Conservation (phyloP, 2,888 invertebrate genomes). For the Callinectes sapidus region DNA sequence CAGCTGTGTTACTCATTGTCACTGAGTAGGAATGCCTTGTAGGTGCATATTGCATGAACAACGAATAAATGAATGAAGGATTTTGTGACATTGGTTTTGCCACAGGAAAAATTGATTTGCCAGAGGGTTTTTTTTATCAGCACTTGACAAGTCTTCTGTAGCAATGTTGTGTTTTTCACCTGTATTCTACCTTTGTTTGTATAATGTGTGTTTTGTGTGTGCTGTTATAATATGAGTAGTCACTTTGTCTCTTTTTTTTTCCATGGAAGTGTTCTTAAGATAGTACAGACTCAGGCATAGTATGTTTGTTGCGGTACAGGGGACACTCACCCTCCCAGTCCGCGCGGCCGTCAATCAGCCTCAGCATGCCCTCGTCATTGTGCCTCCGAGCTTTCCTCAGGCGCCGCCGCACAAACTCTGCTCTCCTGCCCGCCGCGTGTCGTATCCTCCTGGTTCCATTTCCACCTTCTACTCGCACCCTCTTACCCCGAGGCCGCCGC, state of each 20-base stretch:
- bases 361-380: conserved; percentile 53
- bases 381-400: conserved; percentile 53
- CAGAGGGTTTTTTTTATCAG: no score
- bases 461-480: conserved; percentile 22
- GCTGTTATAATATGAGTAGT: no score
- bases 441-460: conserved; percentile 53
- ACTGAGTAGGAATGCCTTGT: no score
- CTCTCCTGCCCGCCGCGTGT: conserved; percentile 56
- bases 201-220: no score
- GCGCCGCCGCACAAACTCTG: conserved; percentile 67
- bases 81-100: no score
- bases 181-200: no score
- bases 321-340: conserved; percentile 70
- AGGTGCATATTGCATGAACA: no score
- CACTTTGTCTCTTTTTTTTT: not conserved
- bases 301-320: not conserved
- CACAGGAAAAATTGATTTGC: no score
- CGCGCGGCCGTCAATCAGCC: conserved; percentile 68
- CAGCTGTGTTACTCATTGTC: no score
- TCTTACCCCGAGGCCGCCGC: conserved; percentile 46
- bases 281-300: not conserved
- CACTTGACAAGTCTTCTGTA: no score
- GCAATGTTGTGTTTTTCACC: no score
- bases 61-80: no score
- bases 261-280: not conserved